phyloP scores from a whole-genome alignment of 23 tunicate genomes.

The Oikopleura vanhoeffeni region DNA sequence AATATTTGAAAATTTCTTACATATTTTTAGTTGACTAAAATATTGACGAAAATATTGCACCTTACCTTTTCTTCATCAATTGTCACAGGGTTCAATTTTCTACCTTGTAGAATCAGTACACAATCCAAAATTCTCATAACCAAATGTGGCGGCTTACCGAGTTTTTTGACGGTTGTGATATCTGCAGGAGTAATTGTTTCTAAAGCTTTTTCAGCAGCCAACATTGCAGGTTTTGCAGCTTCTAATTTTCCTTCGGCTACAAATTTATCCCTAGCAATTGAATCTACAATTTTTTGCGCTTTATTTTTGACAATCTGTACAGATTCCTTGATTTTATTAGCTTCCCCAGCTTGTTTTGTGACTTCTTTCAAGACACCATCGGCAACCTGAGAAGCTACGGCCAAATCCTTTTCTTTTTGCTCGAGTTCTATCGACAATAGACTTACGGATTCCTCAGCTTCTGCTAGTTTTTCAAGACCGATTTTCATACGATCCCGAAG shows the following conservation, averaged over 20 bases:
- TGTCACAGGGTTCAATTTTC: constrained; percentile 45
- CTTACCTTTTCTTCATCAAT: constrained; percentile 65
- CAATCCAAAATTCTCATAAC: constrained; percentile 99
- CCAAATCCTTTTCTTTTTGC: constrained; percentile 79
- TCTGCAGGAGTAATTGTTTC: constrained; percentile 95
- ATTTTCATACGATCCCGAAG: constrained; percentile 73
- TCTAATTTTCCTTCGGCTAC: constrained; percentile 65
- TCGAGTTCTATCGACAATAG: constrained; percentile 76
- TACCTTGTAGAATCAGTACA: constrained; percentile 57
- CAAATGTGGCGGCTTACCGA: constrained; percentile 98
- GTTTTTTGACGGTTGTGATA: constrained; percentile 82
- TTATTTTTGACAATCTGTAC: constrained; percentile 87
- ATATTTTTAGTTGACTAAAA: no score
- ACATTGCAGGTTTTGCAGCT: constrained; percentile 80
- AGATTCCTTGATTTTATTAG: constrained; percentile 61
- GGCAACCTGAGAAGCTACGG: constrained; percentile 90
- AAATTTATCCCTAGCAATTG: constrained; percentile 66
- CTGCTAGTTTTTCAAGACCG: constrained; percentile 64
- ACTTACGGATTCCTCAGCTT: constrained; percentile 91
- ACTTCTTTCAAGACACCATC: constrained; percentile 78
- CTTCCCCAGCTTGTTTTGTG: constrained; percentile 46
- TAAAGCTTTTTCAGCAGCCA: constrained; percentile 82
- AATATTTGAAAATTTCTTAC: no score
- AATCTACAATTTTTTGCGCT: constrained; percentile 70
- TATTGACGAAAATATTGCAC: no score